Percentiles rank a stretch among this genome's conserved stretches.
phyloP scores from a whole-genome alignment of 2,888 invertebrate genomes.

The Liopterus haemorrhoidalis region DNA sequence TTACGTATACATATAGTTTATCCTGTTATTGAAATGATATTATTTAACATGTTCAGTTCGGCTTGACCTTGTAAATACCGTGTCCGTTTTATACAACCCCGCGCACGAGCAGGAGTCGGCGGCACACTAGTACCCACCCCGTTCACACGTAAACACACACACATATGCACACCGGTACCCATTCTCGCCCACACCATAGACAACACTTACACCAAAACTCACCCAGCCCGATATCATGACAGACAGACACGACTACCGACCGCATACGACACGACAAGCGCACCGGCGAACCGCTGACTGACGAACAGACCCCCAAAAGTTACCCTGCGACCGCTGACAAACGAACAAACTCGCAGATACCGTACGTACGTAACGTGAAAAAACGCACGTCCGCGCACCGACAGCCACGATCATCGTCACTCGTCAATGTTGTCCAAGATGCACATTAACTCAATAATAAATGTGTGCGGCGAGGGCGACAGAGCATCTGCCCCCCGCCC shows the following conservation, averaged over 20 bases:
- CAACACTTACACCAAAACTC: neutral
- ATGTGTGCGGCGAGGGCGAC: too few species aligned
- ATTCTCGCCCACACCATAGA: too few species aligned
- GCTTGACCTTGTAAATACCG: slow-evolving; percentile 33
- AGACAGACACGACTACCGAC: too few species aligned
- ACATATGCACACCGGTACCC: neutral
- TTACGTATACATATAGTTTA: slow-evolving; percentile 28
- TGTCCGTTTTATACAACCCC: slow-evolving; percentile 36
- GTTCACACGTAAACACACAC: slow-evolving; percentile 1
- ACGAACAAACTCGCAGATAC: too few species aligned
- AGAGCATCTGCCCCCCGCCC: slow-evolving; percentile 18
- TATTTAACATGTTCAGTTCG: slow-evolving; percentile 26
- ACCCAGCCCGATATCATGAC: neutral
- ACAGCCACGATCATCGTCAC: too few species aligned
- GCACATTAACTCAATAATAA: too few species aligned
- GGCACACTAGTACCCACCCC: slow-evolving; percentile 6
- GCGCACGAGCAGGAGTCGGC: slow-evolving; percentile 18
- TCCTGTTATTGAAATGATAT: slow-evolving; percentile 25
- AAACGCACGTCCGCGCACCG: too few species aligned
- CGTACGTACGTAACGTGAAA: too few species aligned
- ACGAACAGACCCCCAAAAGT: too few species aligned
- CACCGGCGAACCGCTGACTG: neutral
- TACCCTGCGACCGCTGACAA: too few species aligned
- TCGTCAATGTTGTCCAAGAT: too few species aligned
- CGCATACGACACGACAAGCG: neutral